Percentiles rank a stretch among this genome's conserved stretches.
phyloP scores from a whole-genome alignment of 2,888 invertebrate genomes.

The Adela reaumurella region DNA sequence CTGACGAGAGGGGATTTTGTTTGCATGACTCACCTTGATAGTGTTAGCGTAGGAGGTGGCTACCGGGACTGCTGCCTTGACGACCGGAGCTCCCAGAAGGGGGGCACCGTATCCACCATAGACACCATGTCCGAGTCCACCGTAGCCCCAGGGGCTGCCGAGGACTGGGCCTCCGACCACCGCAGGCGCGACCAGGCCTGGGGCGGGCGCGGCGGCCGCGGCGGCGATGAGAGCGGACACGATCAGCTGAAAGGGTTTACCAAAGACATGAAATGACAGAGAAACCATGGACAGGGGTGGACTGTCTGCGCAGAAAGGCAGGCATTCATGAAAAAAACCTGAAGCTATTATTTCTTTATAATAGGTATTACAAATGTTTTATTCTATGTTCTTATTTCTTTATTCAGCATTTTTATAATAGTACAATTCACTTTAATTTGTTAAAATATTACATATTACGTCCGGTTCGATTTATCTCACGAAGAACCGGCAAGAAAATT shows the following conservation, averaged over 20 bases:
- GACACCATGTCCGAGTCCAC: conserved; percentile 28
- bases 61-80: conserved; percentile 51
- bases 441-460: too few relatives aligned
- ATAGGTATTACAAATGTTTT: too few relatives aligned
- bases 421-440: too few relatives aligned
- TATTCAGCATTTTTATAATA: too few relatives aligned
- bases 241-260: conserved; percentile 1
- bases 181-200: conserved; percentile 23
- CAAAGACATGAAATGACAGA: too few relatives aligned
- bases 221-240: conserved; percentile 21
- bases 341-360: too few relatives aligned
- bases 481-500: too few relatives aligned
- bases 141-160: conserved; percentile 22
- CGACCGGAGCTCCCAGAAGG: conserved; percentile 34
- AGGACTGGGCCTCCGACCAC: conserved; percentile 8
- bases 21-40: conserved; percentile 52
- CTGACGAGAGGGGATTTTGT: too few relatives aligned
- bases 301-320: conserved; percentile 17
- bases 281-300: too few relatives aligned
- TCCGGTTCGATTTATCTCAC: too few relatives aligned
- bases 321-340: not conserved
- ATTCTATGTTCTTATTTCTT: too few relatives aligned
- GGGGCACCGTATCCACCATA: conserved; percentile 30
- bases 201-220: conserved; percentile 25
- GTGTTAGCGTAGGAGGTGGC: conserved; percentile 65